phyloP scores from a whole-genome alignment of 1,140 invertebrate species.

The Tenebrio molitor region DNA sequence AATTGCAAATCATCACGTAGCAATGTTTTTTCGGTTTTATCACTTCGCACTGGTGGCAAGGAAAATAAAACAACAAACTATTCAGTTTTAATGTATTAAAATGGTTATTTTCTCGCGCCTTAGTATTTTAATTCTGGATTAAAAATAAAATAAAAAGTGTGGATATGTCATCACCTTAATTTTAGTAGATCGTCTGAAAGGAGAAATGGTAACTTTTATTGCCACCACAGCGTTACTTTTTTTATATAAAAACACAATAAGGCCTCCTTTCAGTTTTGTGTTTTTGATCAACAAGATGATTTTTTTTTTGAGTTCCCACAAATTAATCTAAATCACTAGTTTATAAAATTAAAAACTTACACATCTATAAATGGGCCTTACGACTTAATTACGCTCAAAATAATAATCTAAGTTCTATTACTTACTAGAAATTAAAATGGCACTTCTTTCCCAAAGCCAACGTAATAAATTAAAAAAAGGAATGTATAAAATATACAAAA shows the following conservation, averaged over 20 bases:
- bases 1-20: no score
- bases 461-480: conserved; percentile 22
- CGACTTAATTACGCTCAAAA: conserved; percentile 29
- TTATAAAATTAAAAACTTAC: conserved; percentile 42
- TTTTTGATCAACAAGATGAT: neutral
- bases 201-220: conserved; percentile 12
- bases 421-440: conserved; percentile 38
- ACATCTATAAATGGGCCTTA: conserved; percentile 18
- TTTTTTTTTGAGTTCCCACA: neutral
- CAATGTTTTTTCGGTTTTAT: no score
- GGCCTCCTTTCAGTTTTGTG: neutral
- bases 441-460: conserved; percentile 43
- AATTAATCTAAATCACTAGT: conserved; percentile 13
- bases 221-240: neutral
- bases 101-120: neutral
- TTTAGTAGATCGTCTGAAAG: neutral
- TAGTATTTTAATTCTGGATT: conserved; percentile 27
- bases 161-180: no score
- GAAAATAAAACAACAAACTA: neutral
- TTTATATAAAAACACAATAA: conserved; percentile 7
- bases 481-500: conserved; percentile 35
- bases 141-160: neutral
- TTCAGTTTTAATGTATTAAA: neutral
- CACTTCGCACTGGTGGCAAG: conserved; percentile 58
- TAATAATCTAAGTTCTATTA: conserved; percentile 29